These are phyloP conservation scores for Chrysomallon squamiferum DNA, from an alignment of 1,140 invertebrate genomes.

Conservation along the genomic window DNA sequence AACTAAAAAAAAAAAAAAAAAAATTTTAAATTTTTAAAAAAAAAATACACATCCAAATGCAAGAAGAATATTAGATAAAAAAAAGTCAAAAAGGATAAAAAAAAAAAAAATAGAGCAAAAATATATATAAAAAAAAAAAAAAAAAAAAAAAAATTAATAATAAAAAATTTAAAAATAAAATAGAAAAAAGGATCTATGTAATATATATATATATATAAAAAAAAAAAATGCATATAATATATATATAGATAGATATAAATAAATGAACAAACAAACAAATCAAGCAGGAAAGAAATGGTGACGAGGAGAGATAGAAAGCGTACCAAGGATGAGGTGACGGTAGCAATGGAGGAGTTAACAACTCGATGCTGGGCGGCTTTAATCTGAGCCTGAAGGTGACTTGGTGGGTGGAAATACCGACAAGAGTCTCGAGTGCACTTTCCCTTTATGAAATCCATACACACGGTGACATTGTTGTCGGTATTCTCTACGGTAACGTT, in stretches of 20 bases:
- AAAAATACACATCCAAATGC: no score
- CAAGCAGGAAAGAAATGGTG: conserved; percentile 6
- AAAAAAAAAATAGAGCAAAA: no score
- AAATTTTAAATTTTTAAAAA: no score
- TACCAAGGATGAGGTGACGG: conserved; percentile 21
- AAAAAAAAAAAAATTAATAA: no score
- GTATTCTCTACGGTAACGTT: conserved; percentile 80
- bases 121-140: no score
- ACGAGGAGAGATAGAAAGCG: conserved; percentile 8
- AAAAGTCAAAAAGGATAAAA: no score
- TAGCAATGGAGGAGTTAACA: conserved; percentile 72
- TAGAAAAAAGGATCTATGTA: no score
- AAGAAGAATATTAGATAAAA: no score
- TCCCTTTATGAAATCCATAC: conserved; percentile 98
- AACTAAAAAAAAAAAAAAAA: no score
- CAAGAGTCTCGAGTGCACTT: conserved; percentile 88
- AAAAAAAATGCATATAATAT: conserved; percentile 2
- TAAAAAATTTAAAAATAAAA: no score
- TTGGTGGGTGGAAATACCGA: conserved; percentile 76
- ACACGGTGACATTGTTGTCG: conserved; percentile 94
- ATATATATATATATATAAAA: conserved; percentile 15
- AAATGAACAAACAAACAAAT: conserved; percentile 2
- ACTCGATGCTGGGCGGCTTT: conserved; percentile 82
- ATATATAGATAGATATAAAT: neutral
- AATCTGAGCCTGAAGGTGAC: conserved; percentile 98